Percentiles rank a stretch among this genome's conserved stretches.
Evolutionary conservation across 2,113 vertebrate genomes (phyloP).

Genomic region (Poeciliopsis prolifica): DNA sequence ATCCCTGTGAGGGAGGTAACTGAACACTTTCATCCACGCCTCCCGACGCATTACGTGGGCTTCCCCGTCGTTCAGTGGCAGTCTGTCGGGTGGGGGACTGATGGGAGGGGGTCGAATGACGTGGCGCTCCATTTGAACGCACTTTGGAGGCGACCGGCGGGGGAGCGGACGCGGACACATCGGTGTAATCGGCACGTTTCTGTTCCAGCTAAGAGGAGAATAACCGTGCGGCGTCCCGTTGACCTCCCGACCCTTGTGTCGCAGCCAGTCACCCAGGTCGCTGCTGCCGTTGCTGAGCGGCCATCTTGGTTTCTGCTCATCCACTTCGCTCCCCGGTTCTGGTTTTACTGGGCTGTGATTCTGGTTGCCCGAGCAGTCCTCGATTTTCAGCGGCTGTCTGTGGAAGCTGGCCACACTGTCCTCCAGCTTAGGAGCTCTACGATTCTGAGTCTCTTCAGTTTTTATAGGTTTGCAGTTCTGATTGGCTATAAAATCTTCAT

Average conservation of each 20-base stretch:
- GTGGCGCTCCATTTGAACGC: conserved; percentile 94
- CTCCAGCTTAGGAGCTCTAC: conserved; percentile 82
- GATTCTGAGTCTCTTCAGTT: conserved; percentile 88
- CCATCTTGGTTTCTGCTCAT: conserved; percentile 85
- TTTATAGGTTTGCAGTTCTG: conserved; percentile 84
- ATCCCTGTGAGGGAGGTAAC: conserved; percentile 90
- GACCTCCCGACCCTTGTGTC: conserved; percentile 82
- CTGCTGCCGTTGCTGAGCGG: conserved; percentile 76
- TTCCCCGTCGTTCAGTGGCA: conserved; percentile 86
- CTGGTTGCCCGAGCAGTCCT: conserved; percentile 87
- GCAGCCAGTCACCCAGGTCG: conserved; percentile 84
- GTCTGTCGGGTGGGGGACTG: conserved; percentile 92
- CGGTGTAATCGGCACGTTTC: conserved; percentile 76
- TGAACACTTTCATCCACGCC: conserved; percentile 94
- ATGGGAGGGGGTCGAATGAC: conserved; percentile 96
- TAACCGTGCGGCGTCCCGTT: conserved; percentile 84
- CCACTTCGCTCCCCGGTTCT: conserved; percentile 85
- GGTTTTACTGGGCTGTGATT: conserved; percentile 89
- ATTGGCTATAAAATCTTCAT: conserved; percentile 85
- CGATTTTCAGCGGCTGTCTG: conserved; percentile 81
- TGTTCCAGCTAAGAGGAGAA: conserved; percentile 77
- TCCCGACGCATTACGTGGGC: conserved; percentile 92
- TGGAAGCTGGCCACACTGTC: conserved; percentile 85
- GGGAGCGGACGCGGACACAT: conserved; percentile 77
- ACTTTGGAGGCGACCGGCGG: conserved; percentile 90